Conservation (phyloP, 2,888 invertebrate species). For the Caenorhabditis zanzibari region DNA sequence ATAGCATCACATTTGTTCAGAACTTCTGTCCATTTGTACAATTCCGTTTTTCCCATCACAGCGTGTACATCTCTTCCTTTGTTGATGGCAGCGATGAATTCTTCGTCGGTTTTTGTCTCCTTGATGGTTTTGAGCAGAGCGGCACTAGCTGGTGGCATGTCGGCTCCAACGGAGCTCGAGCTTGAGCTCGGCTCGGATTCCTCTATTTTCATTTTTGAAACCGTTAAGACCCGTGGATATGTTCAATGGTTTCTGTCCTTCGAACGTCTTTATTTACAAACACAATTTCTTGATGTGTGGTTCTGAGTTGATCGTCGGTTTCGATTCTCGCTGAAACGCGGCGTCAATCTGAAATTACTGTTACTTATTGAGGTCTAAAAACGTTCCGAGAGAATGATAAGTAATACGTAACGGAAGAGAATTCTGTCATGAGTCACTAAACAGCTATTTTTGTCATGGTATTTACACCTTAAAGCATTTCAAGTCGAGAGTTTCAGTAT, state of each 20-base stretch:
- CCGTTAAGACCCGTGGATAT: conserved; percentile 20
- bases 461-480: no score
- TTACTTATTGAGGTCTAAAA: no score
- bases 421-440: no score
- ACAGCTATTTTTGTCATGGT: no score
- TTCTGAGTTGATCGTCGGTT: conserved; percentile 38
- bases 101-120: conserved; percentile 45
- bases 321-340: conserved; percentile 45
- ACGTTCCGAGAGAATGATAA: no score
- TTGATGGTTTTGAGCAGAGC: conserved; percentile 50
- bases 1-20: conserved; percentile 78
- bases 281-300: conserved; percentile 7
- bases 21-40: conserved; percentile 78
- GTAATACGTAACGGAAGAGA: no score
- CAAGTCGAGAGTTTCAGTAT: neutral
- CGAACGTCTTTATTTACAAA: conserved; percentile 54
- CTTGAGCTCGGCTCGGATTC: conserved; percentile 42
- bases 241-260: conserved; percentile 29
- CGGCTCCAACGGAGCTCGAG: conserved; percentile 18
- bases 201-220: conserved; percentile 47
- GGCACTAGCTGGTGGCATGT: conserved; percentile 64
- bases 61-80: conserved; percentile 66
- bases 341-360: conserved; percentile 22
- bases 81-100: conserved; percentile 68
- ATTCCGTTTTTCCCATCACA: conserved; percentile 75